A percentile compares a stretch with the other conserved stretches of the same genome.
Conservation (phyloP, 2,113 vertebrate genomes). For the Heterotilapia buettikoferi region DNA sequence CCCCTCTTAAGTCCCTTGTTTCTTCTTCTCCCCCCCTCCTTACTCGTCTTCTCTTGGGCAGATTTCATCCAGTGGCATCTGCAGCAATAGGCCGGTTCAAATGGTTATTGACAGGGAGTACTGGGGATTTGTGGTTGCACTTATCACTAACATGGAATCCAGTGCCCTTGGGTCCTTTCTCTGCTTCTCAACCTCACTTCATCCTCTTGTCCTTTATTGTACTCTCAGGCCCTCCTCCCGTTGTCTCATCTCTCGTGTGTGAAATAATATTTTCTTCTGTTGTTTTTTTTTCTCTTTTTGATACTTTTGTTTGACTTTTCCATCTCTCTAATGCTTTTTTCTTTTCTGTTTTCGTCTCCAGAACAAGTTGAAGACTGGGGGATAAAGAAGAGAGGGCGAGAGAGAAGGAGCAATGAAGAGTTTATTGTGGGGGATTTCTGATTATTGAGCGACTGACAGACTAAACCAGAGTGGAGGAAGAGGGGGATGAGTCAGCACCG, state of each 20-base stretch:
- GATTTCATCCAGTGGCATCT: slow-evolving; percentile 34
- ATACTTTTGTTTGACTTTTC: neutral
- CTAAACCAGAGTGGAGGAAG: slow-evolving; percentile 9
- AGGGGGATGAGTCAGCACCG: slow-evolving; percentile 49
- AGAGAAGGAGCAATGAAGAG: slow-evolving; percentile 23
- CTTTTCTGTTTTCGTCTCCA: slow-evolving; percentile 28
- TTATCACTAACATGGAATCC: slow-evolving; percentile 56
- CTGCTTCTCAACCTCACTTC: slow-evolving; percentile 12
- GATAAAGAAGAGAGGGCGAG: slow-evolving; percentile 36
- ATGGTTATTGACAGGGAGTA: slow-evolving; percentile 62
- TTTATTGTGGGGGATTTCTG: slow-evolving; percentile 49
- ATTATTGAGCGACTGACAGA: slow-evolving; percentile 40
- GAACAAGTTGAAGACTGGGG: slow-evolving; percentile 73
- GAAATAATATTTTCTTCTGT: neutral
- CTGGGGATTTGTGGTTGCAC: slow-evolving; percentile 60
- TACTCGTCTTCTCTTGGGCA: neutral
- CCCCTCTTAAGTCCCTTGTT: neutral
- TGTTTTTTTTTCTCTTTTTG: neutral
- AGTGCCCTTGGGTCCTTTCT: slow-evolving; percentile 28
- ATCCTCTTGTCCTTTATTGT: slow-evolving; percentile 18
- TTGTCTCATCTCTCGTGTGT: neutral
- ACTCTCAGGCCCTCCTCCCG: neutral
- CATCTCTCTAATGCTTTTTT: neutral
- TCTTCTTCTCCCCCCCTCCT: neutral
- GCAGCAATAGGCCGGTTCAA: slow-evolving; percentile 44